Base-by-base conservation (phyloP, 2,113 vertebrate species). In the Leuciscus idus region DNA sequence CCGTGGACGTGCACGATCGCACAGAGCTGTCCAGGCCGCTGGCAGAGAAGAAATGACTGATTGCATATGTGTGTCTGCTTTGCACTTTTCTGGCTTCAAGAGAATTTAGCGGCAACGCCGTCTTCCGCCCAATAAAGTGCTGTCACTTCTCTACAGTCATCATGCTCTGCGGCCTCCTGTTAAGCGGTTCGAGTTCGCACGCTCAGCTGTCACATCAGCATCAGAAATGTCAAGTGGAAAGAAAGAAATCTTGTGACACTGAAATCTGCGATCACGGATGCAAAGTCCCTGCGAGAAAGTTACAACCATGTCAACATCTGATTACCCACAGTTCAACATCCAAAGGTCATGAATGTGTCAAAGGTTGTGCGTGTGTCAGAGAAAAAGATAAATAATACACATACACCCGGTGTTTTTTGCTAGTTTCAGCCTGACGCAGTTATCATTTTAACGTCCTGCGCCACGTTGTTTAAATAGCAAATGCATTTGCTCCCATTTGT, bases 141-240 rank as follows among this genome's bases (percentile, higher is more conserved):
- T 87, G 86, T 85, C 83, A 66, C 83, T 79, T 85, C 39, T 59
- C 50, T 74, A 48, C 62, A 62, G 19, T 62, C 83, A 84, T 23
- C 48, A 39, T 13, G 28, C 50, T 59, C 33, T 17, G 36, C 0
- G 46, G 17, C 8, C 21, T 73, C 2, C 43, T 33, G 13, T 28
- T 17, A 28, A 28, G 6, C 10, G 59, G 84, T 66, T 28, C 50
- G 8, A n/a, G 2, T 70, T 79, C 61, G 79, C 50, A 61, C 81
- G 13, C 19, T 36, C 64, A 21, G 28, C 50, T 72, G 72, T 50
- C 84, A 36, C 30, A 28, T 84, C 59, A 59, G 66, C 64, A 73
- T n/a, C 5, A 77, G 81, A 87, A 84, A 87, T 87, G 80, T 87
- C 86, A 87, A 83, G 86, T 68, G 81, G 81, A 84, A 83, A 77